Evolutionary conservation across 1,140 invertebrate species (phyloP).

Genomic region (Phymorhynchus buccinoides): DNA sequence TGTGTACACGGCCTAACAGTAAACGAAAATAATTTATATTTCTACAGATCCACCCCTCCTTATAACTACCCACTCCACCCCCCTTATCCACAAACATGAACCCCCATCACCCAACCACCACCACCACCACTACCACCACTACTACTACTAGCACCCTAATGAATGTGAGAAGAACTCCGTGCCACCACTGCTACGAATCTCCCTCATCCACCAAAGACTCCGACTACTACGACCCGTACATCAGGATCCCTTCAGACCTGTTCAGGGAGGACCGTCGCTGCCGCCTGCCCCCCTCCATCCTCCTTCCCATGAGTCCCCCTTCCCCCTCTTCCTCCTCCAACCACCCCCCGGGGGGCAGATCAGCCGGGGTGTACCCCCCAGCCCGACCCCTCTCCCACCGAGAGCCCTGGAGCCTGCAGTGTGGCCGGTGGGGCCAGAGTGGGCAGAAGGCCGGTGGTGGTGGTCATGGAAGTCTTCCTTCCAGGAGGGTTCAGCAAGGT

Average conservation of each 20-base stretch:
- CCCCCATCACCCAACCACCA: too few relatives aligned
- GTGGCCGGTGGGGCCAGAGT: background rate
- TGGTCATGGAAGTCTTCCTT: too few relatives aligned
- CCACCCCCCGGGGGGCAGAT: background rate
- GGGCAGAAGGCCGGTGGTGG: background rate
- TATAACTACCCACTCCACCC: too few relatives aligned
- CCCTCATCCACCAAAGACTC: background rate
- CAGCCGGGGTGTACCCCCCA: conserved; percentile 1
- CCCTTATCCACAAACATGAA: too few relatives aligned
- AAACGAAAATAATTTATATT: too few relatives aligned
- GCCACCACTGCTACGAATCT: too few relatives aligned
- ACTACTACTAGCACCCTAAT: too few relatives aligned
- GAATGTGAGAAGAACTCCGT: too few relatives aligned
- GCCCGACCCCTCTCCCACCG: conserved; percentile 5
- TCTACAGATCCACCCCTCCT: too few relatives aligned
- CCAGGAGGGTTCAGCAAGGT: too few relatives aligned
- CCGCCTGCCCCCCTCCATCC: background rate
- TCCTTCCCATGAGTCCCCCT: background rate
- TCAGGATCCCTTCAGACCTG: conserved; percentile 15
- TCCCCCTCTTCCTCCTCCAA: background rate
- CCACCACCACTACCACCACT: too few relatives aligned
- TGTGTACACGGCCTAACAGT: too few relatives aligned
- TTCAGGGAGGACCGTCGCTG: background rate
- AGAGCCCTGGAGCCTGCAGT: background rate
- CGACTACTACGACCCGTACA: conserved; percentile 21